These are phyloP conservation scores for Clunio marinus DNA, from an alignment of 2,888 invertebrate species.

Conservation along the genomic window DNA sequence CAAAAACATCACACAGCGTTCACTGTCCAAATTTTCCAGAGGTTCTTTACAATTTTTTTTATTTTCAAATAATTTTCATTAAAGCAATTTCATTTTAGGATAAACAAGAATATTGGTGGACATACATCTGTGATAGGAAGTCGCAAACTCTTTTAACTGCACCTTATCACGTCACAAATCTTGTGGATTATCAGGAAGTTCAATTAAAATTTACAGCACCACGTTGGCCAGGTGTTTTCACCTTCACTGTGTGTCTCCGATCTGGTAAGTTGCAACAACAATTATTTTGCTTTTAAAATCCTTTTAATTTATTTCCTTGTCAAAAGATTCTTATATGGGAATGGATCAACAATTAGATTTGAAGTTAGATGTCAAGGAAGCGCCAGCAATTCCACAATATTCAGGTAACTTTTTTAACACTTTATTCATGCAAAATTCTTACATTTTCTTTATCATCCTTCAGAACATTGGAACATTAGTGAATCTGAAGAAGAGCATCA, in stretches of 20 bases:
- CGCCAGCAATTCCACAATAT: conserved; percentile 70
- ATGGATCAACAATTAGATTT: conserved; percentile 94
- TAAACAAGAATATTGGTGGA: conserved; percentile 99
- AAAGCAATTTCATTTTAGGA: conserved; percentile 53
- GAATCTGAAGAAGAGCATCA: conserved; percentile 77
- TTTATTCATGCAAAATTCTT: too few relatives aligned
- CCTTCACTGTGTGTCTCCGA: conserved; percentile 85
- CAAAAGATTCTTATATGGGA: conserved; percentile 87
- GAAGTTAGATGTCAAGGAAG: conserved; percentile 96
- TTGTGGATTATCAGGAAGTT: conserved; percentile 84
- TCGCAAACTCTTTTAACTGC: conserved; percentile 85
- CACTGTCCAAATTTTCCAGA: conserved; percentile 95
- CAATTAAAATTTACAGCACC: conserved; percentile 97
- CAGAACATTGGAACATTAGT: conserved; percentile 92
- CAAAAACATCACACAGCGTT: conserved; percentile 91
- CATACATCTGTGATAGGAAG: conserved; percentile 95
- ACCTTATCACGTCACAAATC: conserved; percentile 89
- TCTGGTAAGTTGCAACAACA: conserved; percentile 57
- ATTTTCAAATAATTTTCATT: neutral
- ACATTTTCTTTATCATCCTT: conserved; percentile 46
- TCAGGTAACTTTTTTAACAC: neutral
- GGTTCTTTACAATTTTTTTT: conserved; percentile 49
- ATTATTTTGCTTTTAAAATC: neutral
- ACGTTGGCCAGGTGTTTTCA: conserved; percentile 85
- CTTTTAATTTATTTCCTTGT: conserved; percentile 15